These are phyloP conservation scores for Mastigias papua DNA, from an alignment of 30 jellyfish, hydroid and myxozoan genomes.

Conservation along the genomic window DNA sequence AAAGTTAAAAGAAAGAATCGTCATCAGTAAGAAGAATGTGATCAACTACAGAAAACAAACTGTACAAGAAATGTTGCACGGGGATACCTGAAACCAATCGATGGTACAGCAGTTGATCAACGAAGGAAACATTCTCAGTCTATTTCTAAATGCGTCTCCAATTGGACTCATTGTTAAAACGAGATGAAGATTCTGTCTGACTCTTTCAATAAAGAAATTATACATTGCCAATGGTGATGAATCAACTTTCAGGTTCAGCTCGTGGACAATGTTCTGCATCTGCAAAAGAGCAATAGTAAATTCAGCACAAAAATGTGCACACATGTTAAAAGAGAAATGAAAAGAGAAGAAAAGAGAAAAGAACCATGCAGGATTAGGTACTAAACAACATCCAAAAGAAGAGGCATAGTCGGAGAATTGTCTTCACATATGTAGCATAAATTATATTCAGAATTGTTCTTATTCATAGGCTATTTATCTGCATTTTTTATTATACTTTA, in stretches of 20 bases:
- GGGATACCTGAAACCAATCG: conserved; percentile 73
- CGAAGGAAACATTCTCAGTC: conserved; percentile 73
- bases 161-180: conserved; percentile 74
- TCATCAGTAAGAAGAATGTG: no score
- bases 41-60: no score
- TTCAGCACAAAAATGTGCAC: background rate
- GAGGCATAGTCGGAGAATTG: no score
- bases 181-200: conserved; percentile 72
- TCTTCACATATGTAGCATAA: no score
- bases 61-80: background rate
- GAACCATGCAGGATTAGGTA: no score
- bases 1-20: no score
- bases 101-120: conserved; percentile 64
- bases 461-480: no score
- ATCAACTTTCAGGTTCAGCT: conserved; percentile 64
- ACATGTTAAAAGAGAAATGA: no score
- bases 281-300: background rate
- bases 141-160: conserved; percentile 70
- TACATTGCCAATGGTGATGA: conserved; percentile 78
- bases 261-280: conserved; percentile 76
- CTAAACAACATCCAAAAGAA: no score
- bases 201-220: conserved; percentile 71
- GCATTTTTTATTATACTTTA: no score
- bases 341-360: no score
- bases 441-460: no score